Base-by-base conservation (phyloP, 2,113 vertebrate genomes). In the Hyperopisus bebe region DNA sequence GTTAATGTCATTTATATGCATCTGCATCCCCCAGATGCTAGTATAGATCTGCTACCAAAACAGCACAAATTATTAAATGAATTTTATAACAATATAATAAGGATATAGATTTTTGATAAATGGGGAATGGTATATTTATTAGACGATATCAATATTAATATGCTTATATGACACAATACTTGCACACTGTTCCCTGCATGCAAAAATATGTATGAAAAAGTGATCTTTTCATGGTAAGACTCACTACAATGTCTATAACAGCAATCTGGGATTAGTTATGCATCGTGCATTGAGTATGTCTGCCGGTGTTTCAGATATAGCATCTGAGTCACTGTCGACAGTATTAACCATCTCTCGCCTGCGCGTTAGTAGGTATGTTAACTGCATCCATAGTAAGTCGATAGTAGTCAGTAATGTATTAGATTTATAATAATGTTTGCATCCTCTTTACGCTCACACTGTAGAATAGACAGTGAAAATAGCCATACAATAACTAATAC, bases 311-410 rank as follows among this genome's bases (percentile, higher is more conserved):
- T 92, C 91, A 87, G 93, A 91, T 93, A 94, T 93, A 94, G 86
- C 90, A 92, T 91, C 93, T 96, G 96, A 96, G 94, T 96, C 96
- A 96, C 95, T 94, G 90, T 91, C 92, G 85, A 90, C 92, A 91
- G 91, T 91, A 93, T 96, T 96, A 96, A 96, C 95, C 94, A 93
- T 90, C 93, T 50, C 47, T 0, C 0, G 89, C 74, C 94, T 92
- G 82, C 74, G 51, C 88, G 58, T 86, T 86, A 84, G 88, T 55
- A 39, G 84, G 31, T 51, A 86, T 39, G 8, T 85, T 39, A 84
- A 31, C 77, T 17, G 48, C 10, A 53, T 66, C 62, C 46, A 24
- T 48, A 31, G 42, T 13, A 44, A 88, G 46, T 70, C 24, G 44
- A 62, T 70, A 70, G 62, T 11, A 70, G 62, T 66, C n/a, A 66